A percentile compares a stretch with the other conserved stretches of the same genome.
These are phyloP conservation scores for Rhizomys pruinosus DNA, from an alignment of 2,113 vertebrate genomes.

Conservation along the genomic window DNA sequence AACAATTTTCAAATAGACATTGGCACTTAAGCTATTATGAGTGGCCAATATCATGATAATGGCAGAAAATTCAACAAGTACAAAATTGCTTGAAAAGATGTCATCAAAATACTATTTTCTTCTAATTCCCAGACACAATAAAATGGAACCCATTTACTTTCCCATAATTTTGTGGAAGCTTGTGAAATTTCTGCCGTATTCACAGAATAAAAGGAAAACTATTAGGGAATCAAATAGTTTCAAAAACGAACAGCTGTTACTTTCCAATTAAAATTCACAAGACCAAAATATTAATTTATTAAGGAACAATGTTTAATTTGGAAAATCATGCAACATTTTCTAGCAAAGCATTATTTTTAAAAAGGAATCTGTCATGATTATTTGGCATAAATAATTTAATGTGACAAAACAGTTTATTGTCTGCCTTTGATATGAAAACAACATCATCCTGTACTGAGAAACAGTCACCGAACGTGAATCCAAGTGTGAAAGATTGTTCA, in stretches of 20 bases:
- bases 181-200: constrained; percentile 71
- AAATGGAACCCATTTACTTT: constrained; percentile 39
- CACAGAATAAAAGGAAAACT: constrained; percentile 38
- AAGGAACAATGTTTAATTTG: constrained; percentile 71
- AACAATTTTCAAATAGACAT: constrained; percentile 38
- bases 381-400: constrained; percentile 81
- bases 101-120: not conserved
- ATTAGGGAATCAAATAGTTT: constrained; percentile 70
- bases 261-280: constrained; percentile 84
- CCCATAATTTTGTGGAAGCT: not conserved
- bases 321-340: constrained; percentile 65
- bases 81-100: constrained; percentile 39
- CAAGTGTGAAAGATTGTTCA: constrained; percentile 73
- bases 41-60: not conserved
- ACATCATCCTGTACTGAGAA: constrained; percentile 72
- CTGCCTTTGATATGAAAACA: constrained; percentile 82
- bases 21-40: constrained; percentile 13
- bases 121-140: not conserved
- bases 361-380: constrained; percentile 69
- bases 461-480: constrained; percentile 64
- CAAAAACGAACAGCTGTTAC: constrained; percentile 83
- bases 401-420: constrained; percentile 83
- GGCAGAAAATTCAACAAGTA: not conserved
- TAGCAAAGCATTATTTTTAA: constrained; percentile 56
- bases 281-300: constrained; percentile 86